Conservation (phyloP, 2,113 vertebrate genomes). For the Eonycteris spelaea region DNA sequence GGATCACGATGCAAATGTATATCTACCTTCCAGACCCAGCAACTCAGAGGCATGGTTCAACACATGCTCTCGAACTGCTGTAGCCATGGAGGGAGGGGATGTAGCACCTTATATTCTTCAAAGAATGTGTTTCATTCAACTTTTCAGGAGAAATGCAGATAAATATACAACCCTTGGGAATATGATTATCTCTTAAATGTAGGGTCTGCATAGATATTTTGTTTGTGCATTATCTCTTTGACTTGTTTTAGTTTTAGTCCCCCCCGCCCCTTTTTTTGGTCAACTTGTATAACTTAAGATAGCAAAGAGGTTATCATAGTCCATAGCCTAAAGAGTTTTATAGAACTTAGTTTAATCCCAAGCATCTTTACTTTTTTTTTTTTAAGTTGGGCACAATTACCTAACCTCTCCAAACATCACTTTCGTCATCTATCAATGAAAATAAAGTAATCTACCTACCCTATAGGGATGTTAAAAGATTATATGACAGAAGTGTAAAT, state of each 20-base stretch:
- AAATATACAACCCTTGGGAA: not conserved
- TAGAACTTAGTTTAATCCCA: not conserved
- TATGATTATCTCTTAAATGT: not conserved
- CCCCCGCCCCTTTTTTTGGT: not conserved
- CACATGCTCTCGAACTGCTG: not conserved
- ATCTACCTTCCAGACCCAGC: not conserved
- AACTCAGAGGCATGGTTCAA: not conserved
- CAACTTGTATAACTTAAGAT: not conserved
- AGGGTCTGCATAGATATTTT: not conserved
- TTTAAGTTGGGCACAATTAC: not conserved
- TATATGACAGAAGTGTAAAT: not conserved
- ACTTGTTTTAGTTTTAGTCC: not conserved
- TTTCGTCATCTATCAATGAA: not conserved
- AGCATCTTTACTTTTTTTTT: not conserved
- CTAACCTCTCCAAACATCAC: not conserved
- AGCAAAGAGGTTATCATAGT: not conserved
- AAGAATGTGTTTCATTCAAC: not conserved
- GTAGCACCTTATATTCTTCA: fast-evolving
- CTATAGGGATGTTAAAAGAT: not conserved
- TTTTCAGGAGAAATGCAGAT: not conserved
- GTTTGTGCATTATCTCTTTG: not conserved
- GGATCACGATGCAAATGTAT: not conserved
- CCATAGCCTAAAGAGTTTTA: no score
- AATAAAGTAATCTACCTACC: not conserved
- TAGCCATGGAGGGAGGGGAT: not conserved